Percentiles rank a stretch among this genome's conserved stretches.
phyloP scores from a whole-genome alignment of 2,888 invertebrate genomes.

The Paralinhomoeus sp. region DNA sequence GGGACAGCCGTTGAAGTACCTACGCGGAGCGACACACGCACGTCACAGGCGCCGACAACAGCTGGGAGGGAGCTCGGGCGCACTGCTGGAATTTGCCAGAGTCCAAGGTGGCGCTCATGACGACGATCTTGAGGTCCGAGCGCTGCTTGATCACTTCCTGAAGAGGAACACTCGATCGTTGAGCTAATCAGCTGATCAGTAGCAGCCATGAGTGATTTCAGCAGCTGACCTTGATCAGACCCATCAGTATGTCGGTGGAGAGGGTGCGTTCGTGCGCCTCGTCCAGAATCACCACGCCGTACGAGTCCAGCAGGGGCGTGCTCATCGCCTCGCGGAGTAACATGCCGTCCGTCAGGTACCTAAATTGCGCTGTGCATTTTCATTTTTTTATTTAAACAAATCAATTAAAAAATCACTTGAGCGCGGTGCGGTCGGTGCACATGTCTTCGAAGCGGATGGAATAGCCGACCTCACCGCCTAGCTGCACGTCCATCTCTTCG shows the following conservation, averaged over 20 bases:
- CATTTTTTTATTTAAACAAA: background rate
- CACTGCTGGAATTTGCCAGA: slow-evolving; percentile 96
- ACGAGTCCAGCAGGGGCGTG: slow-evolving; percentile 83
- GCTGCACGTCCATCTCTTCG: slow-evolving; percentile 91
- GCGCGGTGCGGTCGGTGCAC: slow-evolving; percentile 67
- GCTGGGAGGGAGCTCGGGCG: slow-evolving; percentile 94
- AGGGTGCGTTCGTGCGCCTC: slow-evolving; percentile 97
- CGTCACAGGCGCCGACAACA: too few relatives aligned
- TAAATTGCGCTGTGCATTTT: too few relatives aligned
- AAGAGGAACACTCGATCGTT: too few relatives aligned
- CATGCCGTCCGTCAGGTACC: slow-evolving; percentile 99
- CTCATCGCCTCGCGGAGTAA: slow-evolving; percentile 95
- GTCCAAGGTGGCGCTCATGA: slow-evolving; percentile 97
- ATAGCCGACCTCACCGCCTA: slow-evolving; percentile 75
- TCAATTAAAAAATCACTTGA: slow-evolving; percentile 44
- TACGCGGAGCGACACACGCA: slow-evolving; percentile 91
- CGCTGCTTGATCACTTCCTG: slow-evolving; percentile 88
- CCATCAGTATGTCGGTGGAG: slow-evolving; percentile 96
- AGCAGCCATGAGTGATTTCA: too few relatives aligned
- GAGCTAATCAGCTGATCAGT: background rate
- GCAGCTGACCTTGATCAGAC: slow-evolving; percentile 45
- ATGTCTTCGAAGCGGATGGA: slow-evolving; percentile 98
- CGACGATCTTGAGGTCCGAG: slow-evolving; percentile 73
- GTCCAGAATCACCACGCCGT: slow-evolving; percentile 81
- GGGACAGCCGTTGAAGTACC: slow-evolving; percentile 94